Evolutionary conservation across 1,140 invertebrate species (phyloP).

Genomic region (Vanessa atalanta): DNA sequence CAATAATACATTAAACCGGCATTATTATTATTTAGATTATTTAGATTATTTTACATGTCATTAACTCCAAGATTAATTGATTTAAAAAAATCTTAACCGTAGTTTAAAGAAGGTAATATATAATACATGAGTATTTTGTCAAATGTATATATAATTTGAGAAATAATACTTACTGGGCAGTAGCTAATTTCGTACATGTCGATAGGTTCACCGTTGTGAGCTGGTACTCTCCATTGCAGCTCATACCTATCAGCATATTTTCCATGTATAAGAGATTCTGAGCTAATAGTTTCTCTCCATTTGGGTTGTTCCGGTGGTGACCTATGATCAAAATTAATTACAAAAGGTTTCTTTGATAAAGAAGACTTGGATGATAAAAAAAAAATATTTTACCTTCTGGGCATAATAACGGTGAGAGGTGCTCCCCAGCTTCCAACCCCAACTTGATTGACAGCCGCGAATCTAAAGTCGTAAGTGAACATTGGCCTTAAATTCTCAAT

Average conservation of each 20-base stretch:
- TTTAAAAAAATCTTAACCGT: too few relatives aligned
- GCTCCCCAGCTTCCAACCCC: conserved; percentile 88
- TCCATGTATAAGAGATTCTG: conserved; percentile 70
- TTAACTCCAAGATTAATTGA: too few relatives aligned
- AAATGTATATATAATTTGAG: not conserved
- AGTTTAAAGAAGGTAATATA: not conserved
- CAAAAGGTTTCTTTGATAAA: conserved; percentile 4
- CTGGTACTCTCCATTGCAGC: conserved; percentile 89
- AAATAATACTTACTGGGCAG: conserved; percentile 85
- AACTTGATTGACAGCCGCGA: conserved; percentile 91
- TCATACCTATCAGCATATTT: conserved; percentile 89
- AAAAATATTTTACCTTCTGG: conserved; percentile 64
- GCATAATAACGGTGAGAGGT: conserved; percentile 81
- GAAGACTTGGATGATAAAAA: not conserved
- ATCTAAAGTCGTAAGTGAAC: conserved; percentile 91
- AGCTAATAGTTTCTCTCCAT: conserved; percentile 70
- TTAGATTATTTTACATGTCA: too few relatives aligned
- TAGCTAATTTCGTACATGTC: conserved; percentile 90
- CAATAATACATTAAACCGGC: too few relatives aligned
- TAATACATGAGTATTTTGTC: not conserved
- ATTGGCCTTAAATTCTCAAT: conserved; percentile 90
- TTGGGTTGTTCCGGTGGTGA: conserved; percentile 74
- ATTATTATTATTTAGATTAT: too few relatives aligned
- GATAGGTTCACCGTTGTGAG: conserved; percentile 94
- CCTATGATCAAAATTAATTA: conserved; percentile 44